A percentile compares a stretch with the other conserved stretches of the same genome.
Conservation (phyloP, 1,140 invertebrate species). For the Bombus confusus region DNA sequence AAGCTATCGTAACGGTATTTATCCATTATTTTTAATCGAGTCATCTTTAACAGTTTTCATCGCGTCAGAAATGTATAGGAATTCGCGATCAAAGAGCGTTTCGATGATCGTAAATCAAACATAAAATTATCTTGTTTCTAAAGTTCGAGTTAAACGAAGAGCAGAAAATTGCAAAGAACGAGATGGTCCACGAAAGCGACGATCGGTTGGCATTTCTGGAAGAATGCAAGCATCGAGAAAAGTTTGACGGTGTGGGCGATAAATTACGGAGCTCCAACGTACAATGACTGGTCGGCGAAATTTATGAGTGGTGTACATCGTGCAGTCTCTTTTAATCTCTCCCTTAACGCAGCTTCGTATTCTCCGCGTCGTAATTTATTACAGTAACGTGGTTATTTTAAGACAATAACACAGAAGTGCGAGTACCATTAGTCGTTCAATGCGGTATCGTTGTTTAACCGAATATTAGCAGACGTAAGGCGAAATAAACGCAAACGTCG, state of each 20-base stretch:
- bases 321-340: background rate
- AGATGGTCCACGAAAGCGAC: background rate
- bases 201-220: background rate
- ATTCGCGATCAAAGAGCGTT: no score
- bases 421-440: no score
- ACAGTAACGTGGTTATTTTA: background rate
- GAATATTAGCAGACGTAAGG: background rate
- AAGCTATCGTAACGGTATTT: no score
- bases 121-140: no score
- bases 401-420: background rate
- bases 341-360: background rate
- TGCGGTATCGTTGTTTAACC: background rate
- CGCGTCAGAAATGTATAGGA: no score
- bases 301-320: constrained; percentile 4
- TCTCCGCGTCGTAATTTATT: background rate
- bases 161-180: background rate
- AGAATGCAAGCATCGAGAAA: background rate
- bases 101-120: no score
- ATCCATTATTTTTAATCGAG: no score
- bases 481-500: background rate
- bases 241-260: background rate
- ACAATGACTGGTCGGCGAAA: background rate
- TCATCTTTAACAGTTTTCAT: no score
- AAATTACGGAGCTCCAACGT: background rate
- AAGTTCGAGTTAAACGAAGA: background rate